Conservation (phyloP, 2,888 invertebrate species). For the Drosophila planitibia region DNA sequence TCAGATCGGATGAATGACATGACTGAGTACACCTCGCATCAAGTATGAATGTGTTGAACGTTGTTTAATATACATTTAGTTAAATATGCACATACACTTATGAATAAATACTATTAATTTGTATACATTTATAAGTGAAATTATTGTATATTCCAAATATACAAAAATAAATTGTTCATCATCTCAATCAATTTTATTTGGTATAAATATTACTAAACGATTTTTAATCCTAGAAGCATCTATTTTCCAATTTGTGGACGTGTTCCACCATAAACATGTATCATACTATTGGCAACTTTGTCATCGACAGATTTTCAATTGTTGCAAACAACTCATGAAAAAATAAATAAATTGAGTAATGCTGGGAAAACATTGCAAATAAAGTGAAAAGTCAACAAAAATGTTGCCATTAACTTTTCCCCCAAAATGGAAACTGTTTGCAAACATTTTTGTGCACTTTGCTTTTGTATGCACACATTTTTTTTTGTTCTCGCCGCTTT, state of each 20-base stretch:
- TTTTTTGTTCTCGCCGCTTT: neutral
- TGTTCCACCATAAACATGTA: slow-evolving; percentile 25
- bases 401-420: slow-evolving; percentile 70
- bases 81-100: neutral
- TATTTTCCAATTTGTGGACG: neutral
- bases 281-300: slow-evolving; percentile 59
- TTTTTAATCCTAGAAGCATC: neutral
- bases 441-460: slow-evolving; percentile 73
- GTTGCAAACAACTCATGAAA: slow-evolving; percentile 57
- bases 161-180: neutral
- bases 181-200: neutral
- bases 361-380: slow-evolving; percentile 50
- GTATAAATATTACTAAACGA: neutral
- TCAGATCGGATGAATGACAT: slow-evolving; percentile 34
- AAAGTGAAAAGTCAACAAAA: slow-evolving; percentile 77
- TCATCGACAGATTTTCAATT: slow-evolving; percentile 76
- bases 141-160: neutral
- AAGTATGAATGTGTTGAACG: neutral
- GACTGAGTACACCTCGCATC: neutral
- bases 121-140: neutral
- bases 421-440: slow-evolving; percentile 73
- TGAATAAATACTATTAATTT: neutral
- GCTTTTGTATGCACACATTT: slow-evolving; percentile 38
- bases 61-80: neutral
- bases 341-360: slow-evolving; percentile 12